Evolutionary conservation across 2,113 vertebrate genomes (phyloP).

Genomic region (Sterrhoptilus dennistouni): DNA sequence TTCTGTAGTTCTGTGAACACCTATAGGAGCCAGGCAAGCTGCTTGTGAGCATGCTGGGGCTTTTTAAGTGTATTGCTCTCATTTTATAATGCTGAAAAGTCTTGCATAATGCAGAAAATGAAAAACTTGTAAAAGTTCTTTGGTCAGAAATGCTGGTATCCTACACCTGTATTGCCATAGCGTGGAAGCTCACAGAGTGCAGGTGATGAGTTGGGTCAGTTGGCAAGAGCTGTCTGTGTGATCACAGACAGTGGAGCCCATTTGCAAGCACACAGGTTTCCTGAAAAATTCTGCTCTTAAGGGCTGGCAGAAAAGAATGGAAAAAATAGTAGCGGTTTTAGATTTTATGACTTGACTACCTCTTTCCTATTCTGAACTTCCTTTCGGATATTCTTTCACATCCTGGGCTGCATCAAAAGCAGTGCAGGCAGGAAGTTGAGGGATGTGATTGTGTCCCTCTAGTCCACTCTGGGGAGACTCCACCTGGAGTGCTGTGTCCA

Average conservation of each 20-base stretch:
- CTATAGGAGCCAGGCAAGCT: neutral
- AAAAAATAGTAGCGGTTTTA: neutral
- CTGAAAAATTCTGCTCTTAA: neutral
- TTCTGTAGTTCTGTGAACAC: neutral
- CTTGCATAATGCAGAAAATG: neutral
- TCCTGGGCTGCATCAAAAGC: neutral
- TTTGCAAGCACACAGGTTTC: neutral
- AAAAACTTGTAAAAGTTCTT: neutral
- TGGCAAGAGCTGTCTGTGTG: neutral
- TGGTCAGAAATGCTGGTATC: neutral
- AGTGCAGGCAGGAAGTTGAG: neutral
- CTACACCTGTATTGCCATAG: neutral
- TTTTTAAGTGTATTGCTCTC: neutral
- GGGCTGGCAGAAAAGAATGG: neutral
- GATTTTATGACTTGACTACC: neutral
- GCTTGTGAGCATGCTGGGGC: neutral
- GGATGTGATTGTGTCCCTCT: neutral
- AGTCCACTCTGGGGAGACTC: neutral
- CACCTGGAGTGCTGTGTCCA: neutral
- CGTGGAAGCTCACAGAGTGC: neutral
- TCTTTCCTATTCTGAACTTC: neutral
- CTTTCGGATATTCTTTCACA: neutral
- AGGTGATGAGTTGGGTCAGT: neutral
- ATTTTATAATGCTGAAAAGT: neutral
- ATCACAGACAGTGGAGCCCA: neutral